Conservation (phyloP, 2,113 vertebrate genomes). For the Chaetorhynchus papuensis region DNA sequence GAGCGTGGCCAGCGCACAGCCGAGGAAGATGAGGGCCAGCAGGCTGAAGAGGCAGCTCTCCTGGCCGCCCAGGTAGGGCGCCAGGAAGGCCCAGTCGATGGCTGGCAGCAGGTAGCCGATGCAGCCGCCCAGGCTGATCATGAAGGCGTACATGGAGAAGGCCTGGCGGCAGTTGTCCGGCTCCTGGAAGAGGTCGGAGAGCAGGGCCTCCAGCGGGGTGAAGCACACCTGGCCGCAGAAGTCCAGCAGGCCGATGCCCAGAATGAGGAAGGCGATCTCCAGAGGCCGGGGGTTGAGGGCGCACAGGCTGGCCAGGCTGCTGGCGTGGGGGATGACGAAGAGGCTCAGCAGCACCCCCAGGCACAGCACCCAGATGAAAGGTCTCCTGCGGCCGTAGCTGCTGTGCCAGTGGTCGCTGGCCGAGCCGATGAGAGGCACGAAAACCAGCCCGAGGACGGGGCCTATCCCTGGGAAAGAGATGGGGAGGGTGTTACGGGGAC, state of each 20-base stretch:
- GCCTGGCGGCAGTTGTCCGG: constrained; percentile 79
- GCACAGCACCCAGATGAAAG: constrained; percentile 85
- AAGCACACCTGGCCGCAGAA: constrained; percentile 89
- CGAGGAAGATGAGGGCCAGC: constrained; percentile 77
- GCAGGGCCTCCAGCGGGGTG: constrained; percentile 82
- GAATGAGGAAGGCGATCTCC: constrained; percentile 78
- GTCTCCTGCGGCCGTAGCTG: constrained; percentile 81
- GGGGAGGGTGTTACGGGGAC: neutral
- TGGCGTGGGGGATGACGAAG: constrained; percentile 76
- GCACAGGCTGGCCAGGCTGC: constrained; percentile 69
- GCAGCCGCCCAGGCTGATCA: constrained; percentile 86
- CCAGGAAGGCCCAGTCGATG: constrained; percentile 80
- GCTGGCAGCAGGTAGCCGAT: constrained; percentile 83
- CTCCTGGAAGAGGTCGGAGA: constrained; percentile 84
- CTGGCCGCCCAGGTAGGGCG: constrained; percentile 78
- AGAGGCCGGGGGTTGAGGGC: constrained; percentile 57
- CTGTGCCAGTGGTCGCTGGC: constrained; percentile 83
- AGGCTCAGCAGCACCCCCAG: constrained; percentile 83
- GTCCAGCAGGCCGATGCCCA: constrained; percentile 79
- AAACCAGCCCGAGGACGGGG: constrained; percentile 80
- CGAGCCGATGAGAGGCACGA: constrained; percentile 79
- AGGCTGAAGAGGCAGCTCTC: constrained; percentile 82
- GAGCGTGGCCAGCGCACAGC: constrained; percentile 75
- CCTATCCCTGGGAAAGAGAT: constrained; percentile 74
- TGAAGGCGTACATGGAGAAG: constrained; percentile 83